Evolutionary conservation across 2,113 vertebrate genomes (phyloP), one percentile per base, ranked within the genome.

Genomic region (Psettodes erumei): DNA sequence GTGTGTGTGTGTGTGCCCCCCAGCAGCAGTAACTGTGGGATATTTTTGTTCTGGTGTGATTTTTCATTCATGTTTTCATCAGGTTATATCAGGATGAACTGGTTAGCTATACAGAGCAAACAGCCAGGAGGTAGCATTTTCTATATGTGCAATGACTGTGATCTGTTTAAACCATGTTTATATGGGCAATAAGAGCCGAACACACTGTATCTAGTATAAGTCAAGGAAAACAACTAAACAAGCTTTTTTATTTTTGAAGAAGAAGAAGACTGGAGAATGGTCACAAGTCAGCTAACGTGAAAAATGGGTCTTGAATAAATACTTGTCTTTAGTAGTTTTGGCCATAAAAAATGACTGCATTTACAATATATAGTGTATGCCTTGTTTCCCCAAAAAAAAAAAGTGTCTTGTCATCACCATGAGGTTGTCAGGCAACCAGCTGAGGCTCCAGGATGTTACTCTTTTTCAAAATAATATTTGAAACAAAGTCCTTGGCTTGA

Each of bases 61-160:
- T 7, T 68, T 33, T 48, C 38, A 56, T 50, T 42, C 10, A 15
- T 50, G 58, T 78, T 74, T 64, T 47, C 53, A 70, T 65, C 28
- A n/a, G 28, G 27, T 23, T n/a, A n/a, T n/a, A n/a, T n/a, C n/a
- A n/a, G n/a, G 38, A 40, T 15, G 38, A 40, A 35, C 35, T 35
- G n/a, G n/a, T n/a, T n/a, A n/a, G n/a, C n/a, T n/a, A n/a, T n/a
- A n/a, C n/a, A n/a, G n/a, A n/a, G n/a, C n/a, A n/a, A n/a, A n/a
- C n/a, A n/a, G n/a, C n/a, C n/a, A n/a, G n/a, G n/a, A n/a, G n/a
- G n/a, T n/a, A 37, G 33, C 21, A 27, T 45, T 6, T 37, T 8
- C 16, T 6, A 27, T 32, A 47, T 16, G 3, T 23, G n/a, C n/a
- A n/a, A n/a, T n/a, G n/a, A n/a, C n/a, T n/a, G n/a, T n/a, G n/a